phyloP scores from a whole-genome alignment of 2,113 vertebrate species.

The Zosterops hypoxanthus region DNA sequence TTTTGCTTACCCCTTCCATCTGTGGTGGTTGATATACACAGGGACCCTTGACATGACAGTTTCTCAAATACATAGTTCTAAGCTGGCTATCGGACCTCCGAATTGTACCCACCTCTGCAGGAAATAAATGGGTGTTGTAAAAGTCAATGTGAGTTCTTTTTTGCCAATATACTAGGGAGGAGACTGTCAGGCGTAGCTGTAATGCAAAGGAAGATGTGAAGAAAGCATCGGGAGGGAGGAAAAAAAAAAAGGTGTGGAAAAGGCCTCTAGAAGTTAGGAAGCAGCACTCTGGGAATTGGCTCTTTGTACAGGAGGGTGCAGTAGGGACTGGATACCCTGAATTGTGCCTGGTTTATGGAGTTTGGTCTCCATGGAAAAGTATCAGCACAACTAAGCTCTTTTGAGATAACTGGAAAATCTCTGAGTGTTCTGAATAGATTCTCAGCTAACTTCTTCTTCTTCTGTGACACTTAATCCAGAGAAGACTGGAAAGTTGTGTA shows the following conservation, averaged over 20 bases:
- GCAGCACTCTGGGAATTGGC: neutral
- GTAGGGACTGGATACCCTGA: neutral
- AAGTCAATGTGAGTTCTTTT: neutral
- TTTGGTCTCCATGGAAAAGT: neutral
- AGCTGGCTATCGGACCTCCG: neutral
- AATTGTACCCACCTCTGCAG: neutral
- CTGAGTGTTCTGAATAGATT: neutral
- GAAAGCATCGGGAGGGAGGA: neutral
- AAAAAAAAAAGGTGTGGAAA: neutral
- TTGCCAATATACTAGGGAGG: neutral
- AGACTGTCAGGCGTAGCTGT: neutral
- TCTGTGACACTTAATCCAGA: neutral
- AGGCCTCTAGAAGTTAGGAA: neutral
- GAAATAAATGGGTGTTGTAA: neutral
- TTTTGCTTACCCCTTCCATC: neutral
- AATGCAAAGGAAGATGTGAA: neutral
- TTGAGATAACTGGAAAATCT: neutral
- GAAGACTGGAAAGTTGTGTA: neutral
- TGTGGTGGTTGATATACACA: neutral
- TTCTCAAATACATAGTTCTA: neutral
- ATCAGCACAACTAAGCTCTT: neutral
- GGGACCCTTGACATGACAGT: accelerated
- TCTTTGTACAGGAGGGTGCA: neutral
- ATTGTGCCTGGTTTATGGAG: neutral
- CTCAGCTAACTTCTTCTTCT: neutral